Base-by-base conservation (phyloP, 2,888 invertebrate species). In the Aphidius colemani region DNA sequence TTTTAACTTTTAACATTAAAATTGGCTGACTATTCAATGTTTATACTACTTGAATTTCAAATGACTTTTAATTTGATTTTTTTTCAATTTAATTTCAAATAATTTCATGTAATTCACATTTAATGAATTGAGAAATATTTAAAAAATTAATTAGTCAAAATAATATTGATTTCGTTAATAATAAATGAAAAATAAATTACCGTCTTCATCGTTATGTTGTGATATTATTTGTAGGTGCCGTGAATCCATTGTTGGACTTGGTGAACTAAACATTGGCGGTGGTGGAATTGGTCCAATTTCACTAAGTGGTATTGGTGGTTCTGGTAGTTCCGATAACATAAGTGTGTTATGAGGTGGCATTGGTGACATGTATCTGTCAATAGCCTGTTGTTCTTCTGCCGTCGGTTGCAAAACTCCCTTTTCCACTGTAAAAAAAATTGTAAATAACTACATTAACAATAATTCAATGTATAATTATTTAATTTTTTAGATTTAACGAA, bases 201-300 rank as follows among this genome's bases (percentile, higher is more conserved):
- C 88, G 82, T 89, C 89, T 79, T 89, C 89, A 79, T 88, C 88
- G 78, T 88, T 87, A 7, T 82, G 79, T n/a, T 83, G 76, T 66
- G 74, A 64, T 40, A 64, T 66, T 48, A 71, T 69, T 50, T 71
- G 73, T 39, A 75, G 76, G 61, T 78, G 81, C 73, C 84, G 86
- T 75, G 86, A 85, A 71, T 85, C 83, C 68, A 90, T 84, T 70
- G 86, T 87, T 70, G 91, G 92, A 83, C 91, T 92, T 71, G 92
- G 92, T 75, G 94, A 94, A 84, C 94, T 94, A 87, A 96, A 95
- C 95, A 96, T 96, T 72, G 95, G 95, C 77, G 95, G 95, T 76
- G 95, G 95, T 78, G 94, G 93, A 83, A 94, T 94, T 71, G 95
- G 95, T 69, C 95, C 95, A 83, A 96, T 95, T 79, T 96, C 95